phyloP scores from a whole-genome alignment of 2,797 vertebrate genomes.

The Sebastolobus alascanus region DNA sequence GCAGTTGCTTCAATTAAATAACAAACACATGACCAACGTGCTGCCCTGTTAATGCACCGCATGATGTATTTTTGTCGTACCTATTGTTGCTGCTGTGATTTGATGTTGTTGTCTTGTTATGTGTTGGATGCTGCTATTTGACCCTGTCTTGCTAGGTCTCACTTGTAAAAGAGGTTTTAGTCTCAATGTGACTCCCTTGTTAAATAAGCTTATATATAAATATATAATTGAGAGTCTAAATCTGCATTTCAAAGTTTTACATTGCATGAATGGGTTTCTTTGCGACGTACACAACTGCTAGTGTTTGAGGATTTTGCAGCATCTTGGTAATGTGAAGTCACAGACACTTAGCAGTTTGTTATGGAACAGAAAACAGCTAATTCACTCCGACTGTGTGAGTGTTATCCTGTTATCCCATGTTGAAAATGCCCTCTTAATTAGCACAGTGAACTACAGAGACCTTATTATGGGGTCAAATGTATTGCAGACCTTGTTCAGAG shows the following conservation, averaged over 20 bases:
- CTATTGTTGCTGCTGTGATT: no score
- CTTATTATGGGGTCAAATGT: slow-evolving; percentile 65
- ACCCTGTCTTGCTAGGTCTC: no score
- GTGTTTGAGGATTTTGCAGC: neutral
- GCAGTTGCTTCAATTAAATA: no score
- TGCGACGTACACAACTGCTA: neutral
- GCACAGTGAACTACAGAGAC: slow-evolving; percentile 60
- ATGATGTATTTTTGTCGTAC: no score
- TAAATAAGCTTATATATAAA: no score
- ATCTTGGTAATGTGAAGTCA: slow-evolving; percentile 20
- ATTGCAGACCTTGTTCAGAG: slow-evolving; percentile 5
- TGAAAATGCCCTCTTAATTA: slow-evolving; percentile 73
- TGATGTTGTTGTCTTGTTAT: no score
- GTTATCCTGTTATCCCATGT: slow-evolving; percentile 59
- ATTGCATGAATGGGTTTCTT: neutral
- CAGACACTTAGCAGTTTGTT: slow-evolving; percentile 67
- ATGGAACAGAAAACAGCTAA: slow-evolving; percentile 55
- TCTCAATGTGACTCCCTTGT: no score
- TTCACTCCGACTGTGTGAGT: slow-evolving; percentile 59
- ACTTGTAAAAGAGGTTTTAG: no score
- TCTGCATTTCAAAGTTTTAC: neutral
- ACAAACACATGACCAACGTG: no score
- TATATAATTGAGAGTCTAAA: neutral
- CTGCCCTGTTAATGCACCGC: no score
- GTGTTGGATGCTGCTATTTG: no score